A percentile compares a stretch with the other conserved stretches of the same genome.
Conservation (phyloP, 2,113 vertebrate genomes). For the Stomatorhinus ivindoensis region DNA sequence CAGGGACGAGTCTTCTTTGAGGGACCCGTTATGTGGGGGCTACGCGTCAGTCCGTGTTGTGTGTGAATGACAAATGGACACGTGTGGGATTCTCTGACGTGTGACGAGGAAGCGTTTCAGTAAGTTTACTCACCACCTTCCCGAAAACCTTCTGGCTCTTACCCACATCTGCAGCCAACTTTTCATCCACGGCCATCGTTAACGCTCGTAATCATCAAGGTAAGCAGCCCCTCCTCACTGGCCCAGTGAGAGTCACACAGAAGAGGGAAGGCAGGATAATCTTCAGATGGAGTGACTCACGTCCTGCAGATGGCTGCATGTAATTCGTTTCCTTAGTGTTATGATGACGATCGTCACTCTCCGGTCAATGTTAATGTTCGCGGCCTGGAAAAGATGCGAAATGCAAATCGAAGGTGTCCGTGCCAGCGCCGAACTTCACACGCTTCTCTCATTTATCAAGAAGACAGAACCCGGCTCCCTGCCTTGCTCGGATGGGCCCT, state of each 20-base stretch:
- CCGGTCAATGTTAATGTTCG: neutral
- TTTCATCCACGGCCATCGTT: neutral
- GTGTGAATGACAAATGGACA: neutral
- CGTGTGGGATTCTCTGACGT: neutral
- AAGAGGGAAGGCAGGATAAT: neutral
- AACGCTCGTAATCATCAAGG: neutral
- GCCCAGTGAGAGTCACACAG: neutral
- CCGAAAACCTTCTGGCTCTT: neutral
- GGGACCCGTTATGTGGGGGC: neutral
- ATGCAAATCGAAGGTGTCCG: neutral
- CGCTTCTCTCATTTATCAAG: conserved; percentile 22
- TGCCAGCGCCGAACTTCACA: conserved; percentile 21
- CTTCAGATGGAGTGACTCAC: neutral
- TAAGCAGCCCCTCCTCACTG: neutral
- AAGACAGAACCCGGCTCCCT: conserved; percentile 34
- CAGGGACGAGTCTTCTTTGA: neutral
- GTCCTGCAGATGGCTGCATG: neutral
- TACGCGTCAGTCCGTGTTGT: neutral
- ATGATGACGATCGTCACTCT: neutral
- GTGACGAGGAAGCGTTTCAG: neutral
- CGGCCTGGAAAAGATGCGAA: neutral
- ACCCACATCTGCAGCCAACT: neutral
- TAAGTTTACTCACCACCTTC: neutral
- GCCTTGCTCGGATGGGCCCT: conserved; percentile 32
- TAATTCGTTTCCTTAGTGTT: neutral